Percentiles rank a stretch among this genome's conserved stretches.
These are phyloP conservation scores for Pyrrhosoma nymphula DNA, from an alignment of 2,888 invertebrate genomes.

Conservation along the genomic window DNA sequence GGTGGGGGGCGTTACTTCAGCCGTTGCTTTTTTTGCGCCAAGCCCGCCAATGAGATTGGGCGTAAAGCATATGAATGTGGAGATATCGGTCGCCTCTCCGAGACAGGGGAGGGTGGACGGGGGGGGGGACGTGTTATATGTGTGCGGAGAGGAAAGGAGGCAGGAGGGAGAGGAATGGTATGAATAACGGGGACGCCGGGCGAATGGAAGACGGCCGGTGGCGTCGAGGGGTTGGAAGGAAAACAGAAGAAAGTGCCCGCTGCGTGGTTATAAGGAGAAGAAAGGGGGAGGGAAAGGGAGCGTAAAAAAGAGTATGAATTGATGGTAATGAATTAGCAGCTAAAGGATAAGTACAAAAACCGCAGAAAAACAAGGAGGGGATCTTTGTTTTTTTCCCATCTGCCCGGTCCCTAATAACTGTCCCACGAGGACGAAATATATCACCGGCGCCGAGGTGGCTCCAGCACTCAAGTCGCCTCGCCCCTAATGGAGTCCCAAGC, in stretches of 20 bases:
- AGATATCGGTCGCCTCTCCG: background rate
- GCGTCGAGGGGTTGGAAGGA: background rate
- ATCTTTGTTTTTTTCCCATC: background rate
- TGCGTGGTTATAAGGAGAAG: background rate
- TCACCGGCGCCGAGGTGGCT: background rate
- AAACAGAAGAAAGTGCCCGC: background rate
- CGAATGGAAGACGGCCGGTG: background rate
- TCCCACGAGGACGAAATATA: slow-evolving; percentile 7
- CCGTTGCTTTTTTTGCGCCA: background rate
- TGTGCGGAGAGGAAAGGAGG: background rate
- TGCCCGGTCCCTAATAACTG: background rate
- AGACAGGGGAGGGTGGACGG: background rate
- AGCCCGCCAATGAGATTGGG: background rate
- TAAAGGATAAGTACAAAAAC: background rate
- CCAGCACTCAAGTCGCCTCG: background rate
- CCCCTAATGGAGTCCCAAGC: background rate
- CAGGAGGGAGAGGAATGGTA: background rate
- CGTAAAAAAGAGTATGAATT: background rate
- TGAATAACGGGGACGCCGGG: background rate
- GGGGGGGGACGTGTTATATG: too few relatives aligned
- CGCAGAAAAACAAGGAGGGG: background rate
- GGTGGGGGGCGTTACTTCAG: background rate
- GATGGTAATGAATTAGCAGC: slow-evolving; percentile 23
- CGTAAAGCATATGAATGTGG: background rate
- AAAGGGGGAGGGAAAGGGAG: background rate